Conservation (phyloP, 2,113 vertebrate genomes). For the Chrysemys picta region DNA sequence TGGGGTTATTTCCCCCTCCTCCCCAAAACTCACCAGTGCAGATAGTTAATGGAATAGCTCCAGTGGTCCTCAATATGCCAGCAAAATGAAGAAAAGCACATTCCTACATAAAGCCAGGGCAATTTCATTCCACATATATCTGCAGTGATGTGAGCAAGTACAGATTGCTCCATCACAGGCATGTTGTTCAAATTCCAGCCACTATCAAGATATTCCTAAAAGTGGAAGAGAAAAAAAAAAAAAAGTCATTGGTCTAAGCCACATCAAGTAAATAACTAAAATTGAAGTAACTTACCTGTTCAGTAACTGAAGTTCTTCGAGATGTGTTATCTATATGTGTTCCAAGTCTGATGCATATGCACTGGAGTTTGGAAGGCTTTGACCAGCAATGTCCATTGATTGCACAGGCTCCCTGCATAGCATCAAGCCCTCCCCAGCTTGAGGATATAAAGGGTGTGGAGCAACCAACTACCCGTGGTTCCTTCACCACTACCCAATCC, state of each 20-base stretch:
- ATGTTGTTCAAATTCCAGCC: slow-evolving; percentile 99
- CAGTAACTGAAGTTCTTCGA: background rate
- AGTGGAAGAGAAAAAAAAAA: background rate
- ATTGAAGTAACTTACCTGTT: background rate
- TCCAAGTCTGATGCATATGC: background rate
- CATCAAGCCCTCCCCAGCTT: background rate
- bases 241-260: background rate
- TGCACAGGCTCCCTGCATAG: no score
- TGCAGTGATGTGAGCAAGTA: slow-evolving; percentile 95
- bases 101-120: slow-evolving; percentile 98
- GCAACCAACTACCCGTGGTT: background rate
- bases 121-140: slow-evolving; percentile 99
- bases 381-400: no score
- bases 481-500: background rate
- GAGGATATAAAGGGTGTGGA: background rate
- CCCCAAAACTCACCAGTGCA: slow-evolving; percentile 90
- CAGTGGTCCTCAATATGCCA: slow-evolving; percentile 99
- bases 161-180: slow-evolving; percentile 97
- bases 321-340: background rate
- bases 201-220: slow-evolving; percentile 93
- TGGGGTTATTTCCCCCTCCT: background rate
- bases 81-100: slow-evolving; percentile 99
- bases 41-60: slow-evolving; percentile 99
- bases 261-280: background rate
- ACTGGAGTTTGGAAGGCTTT: background rate